Evolutionary conservation across 53 echinoderm and acorn worm genomes (phyloP), one percentile per base, ranked within the genome.

Genomic region (Holothuria scabra): DNA sequence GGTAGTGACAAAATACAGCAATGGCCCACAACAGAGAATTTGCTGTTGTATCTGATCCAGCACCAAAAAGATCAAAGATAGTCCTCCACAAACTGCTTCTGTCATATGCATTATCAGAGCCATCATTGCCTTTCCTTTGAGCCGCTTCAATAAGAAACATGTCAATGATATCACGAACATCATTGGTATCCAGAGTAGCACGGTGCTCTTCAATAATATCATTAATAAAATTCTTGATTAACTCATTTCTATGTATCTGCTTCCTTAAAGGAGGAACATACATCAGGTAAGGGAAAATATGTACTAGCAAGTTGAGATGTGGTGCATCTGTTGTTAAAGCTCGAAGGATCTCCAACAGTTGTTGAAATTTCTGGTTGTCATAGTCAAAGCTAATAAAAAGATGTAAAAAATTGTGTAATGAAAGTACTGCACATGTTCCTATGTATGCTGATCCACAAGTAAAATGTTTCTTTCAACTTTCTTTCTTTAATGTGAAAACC

Each of bases 121-220:
- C 76, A 4, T 25, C 52, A 18, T 55, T 22, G 1, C 41, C 6
- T 41, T 60, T n/a, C 19, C 30, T 44, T 16, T 37, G 57, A 13
- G 60, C 56, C 10, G 31, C 66, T 20, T 79, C 86, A 1, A 60
- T 30, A 20, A 86, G 66, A 52, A 76, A 86, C 78, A 78, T 86
- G n/a, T 86, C 86, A 8, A 86, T 86, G 29, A 86, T 86, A 56
- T 86, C 86, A 18, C 86, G 76, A 48, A 78, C 76, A 49, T 86
- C 86, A 32, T 30, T 76, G 2, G 20, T 55, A 2, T 80, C 66
- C 0, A 12, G 21, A 12, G 21, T 48, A 3, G 62, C 52, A 16
- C 55, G 78, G 28, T 64, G 78, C 31, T 80, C 49, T 19, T 31
- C 32, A 65, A 86, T 49, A 24, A 84, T 60, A 8, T 74, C 49